Conservation (phyloP, 2,797 vertebrate genomes). For the Chaetophractus vellerosus region DNA sequence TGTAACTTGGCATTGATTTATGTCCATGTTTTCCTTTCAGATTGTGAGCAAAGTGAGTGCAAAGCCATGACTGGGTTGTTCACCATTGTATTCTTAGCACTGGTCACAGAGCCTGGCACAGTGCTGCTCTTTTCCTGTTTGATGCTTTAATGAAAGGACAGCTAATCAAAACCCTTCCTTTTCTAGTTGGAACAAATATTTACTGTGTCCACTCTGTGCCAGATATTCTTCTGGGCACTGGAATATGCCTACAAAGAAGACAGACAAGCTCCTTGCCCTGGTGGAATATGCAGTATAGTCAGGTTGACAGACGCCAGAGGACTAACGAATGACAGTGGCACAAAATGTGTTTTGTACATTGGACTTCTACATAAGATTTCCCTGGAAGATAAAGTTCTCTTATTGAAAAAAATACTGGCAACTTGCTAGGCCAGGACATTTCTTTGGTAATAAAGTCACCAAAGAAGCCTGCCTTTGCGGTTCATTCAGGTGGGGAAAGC, state of each 20-base stretch:
- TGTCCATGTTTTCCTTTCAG: neutral
- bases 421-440: neutral
- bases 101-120: neutral
- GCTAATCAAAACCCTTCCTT: neutral
- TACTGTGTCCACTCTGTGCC: neutral
- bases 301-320: neutral
- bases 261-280: neutral
- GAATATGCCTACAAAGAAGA: neutral
- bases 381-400: neutral
- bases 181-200: neutral
- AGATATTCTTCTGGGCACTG: neutral
- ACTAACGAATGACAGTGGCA: neutral
- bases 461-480: neutral
- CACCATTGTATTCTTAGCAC: neutral
- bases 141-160: neutral
- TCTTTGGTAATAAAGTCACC: neutral
- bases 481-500: neutral
- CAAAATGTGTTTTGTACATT: slow-evolving; percentile 9
- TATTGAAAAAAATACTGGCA: neutral
- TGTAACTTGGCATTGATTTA: neutral
- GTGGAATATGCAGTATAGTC: neutral
- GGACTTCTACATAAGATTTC: neutral
- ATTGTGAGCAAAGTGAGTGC: neutral
- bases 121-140: neutral
- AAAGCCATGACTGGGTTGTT: neutral